Conservation (phyloP, 2,113 vertebrate genomes). For the Phocoena phocoena region DNA sequence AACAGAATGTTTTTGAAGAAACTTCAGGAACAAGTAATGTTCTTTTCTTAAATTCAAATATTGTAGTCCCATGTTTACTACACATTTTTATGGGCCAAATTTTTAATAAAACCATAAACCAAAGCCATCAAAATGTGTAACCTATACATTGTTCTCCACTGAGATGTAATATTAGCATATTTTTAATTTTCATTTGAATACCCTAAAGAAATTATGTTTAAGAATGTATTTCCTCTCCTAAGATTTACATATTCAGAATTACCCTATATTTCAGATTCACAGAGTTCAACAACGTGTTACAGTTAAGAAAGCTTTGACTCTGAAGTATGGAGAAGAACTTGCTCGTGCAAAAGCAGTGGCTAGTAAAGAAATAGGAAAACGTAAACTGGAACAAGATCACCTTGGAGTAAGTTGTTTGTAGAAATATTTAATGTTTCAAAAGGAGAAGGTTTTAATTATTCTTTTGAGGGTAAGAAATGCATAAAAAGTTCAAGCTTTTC, state of each 20-base stretch:
- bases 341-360: slow-evolving; percentile 88
- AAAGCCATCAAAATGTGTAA: background rate
- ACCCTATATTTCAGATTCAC: slow-evolving; percentile 86
- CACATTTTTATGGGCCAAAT: background rate
- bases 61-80: background rate
- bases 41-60: slow-evolving; percentile 25
- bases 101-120: slow-evolving; percentile 16
- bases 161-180: background rate
- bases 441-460: background rate
- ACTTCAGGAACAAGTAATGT: slow-evolving; percentile 94
- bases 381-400: slow-evolving; percentile 84
- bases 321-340: slow-evolving; percentile 91
- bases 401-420: slow-evolving; percentile 85
- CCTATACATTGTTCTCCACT: background rate
- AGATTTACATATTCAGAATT: slow-evolving; percentile 32
- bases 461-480: background rate
- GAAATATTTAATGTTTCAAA: slow-evolving; percentile 11
- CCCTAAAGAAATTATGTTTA: background rate
- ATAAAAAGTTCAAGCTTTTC: slow-evolving; percentile 13
- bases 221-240: slow-evolving; percentile 8
- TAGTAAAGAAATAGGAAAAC: slow-evolving; percentile 88
- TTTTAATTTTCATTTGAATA: slow-evolving; percentile 45
- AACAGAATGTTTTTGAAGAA: slow-evolving; percentile 94
- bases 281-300: slow-evolving; percentile 93
- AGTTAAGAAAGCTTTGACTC: slow-evolving; percentile 89